Percentiles rank a stretch among this genome's conserved stretches.
phyloP scores from a whole-genome alignment of 2,797 vertebrate species.

The Poecilia velifera region DNA sequence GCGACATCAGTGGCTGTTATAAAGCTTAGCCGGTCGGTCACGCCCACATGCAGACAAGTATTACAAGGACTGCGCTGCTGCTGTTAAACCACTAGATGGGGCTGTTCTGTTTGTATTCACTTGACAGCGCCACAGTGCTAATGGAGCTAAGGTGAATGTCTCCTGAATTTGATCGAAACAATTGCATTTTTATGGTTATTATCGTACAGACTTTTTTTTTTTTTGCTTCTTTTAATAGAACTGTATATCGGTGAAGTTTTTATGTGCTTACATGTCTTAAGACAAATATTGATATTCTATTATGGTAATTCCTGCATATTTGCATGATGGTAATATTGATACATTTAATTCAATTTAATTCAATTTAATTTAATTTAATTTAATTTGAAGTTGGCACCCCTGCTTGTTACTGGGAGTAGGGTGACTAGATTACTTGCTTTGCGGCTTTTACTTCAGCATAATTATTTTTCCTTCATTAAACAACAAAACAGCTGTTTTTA shows the following conservation, averaged over 20 bases:
- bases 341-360: too few species aligned
- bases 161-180: not conserved
- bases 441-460: not conserved
- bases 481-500: too few species aligned
- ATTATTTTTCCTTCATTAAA: too few species aligned
- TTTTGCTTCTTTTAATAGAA: too few species aligned
- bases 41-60: slow-evolving; percentile 46
- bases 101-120: not conserved
- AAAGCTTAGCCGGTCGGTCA: slow-evolving; percentile 43
- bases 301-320: too few species aligned
- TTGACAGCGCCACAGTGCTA: not conserved
- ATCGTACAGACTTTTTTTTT: too few species aligned
- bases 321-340: too few species aligned
- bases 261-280: too few species aligned
- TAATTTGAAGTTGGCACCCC: not conserved
- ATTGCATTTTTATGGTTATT: not conserved
- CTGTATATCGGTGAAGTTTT: too few species aligned
- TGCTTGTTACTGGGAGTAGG: not conserved
- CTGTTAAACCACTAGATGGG: slow-evolving; percentile 26
- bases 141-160: not conserved
- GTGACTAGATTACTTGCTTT: not conserved
- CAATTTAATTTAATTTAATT: too few species aligned
- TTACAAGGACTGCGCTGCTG: fast-evolving
- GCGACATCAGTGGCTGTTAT: slow-evolving; percentile 16
- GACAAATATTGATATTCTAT: too few species aligned